Conservation (phyloP, 2,888 invertebrate genomes). For the Epiblema foenella region DNA sequence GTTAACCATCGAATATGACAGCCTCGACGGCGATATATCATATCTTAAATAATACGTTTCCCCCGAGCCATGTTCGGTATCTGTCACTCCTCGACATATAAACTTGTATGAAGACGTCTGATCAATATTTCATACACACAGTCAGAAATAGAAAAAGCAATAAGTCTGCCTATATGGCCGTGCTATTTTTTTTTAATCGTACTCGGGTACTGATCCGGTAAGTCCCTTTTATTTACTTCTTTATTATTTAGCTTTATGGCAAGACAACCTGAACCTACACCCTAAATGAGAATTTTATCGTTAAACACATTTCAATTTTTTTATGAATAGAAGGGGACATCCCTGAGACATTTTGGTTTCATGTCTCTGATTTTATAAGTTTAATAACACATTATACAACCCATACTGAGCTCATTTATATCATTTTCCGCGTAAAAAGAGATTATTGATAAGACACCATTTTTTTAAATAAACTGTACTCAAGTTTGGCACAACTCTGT, state of each 20-base stretch:
- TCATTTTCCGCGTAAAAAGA: too few species aligned
- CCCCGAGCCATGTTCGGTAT: slow-evolving; percentile 15
- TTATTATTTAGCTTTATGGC: neutral
- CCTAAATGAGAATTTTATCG: neutral
- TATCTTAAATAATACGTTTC: slow-evolving; percentile 24
- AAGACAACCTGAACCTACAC: neutral
- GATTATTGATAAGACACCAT: too few species aligned
- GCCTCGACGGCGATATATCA: slow-evolving; percentile 16
- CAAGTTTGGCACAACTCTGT: neutral
- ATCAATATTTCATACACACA: slow-evolving; percentile 18
- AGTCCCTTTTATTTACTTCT: neutral
- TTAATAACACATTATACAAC: too few species aligned
- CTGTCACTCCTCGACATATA: slow-evolving; percentile 7
- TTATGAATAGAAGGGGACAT: neutral
- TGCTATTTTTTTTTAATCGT: neutral
- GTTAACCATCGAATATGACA: slow-evolving; percentile 4
- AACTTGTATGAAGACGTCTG: slow-evolving; percentile 3
- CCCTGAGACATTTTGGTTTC: neutral
- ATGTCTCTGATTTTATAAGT: neutral
- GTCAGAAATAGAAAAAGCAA: slow-evolving; percentile 10
- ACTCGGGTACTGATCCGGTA: neutral
- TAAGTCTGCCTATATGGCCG: neutral
- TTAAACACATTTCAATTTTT: neutral
- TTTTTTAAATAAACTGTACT: neutral
- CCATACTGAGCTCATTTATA: too few species aligned